These are phyloP conservation scores for Drosophila paulistorum DNA, from an alignment of 1,140 invertebrate species.

Conservation along the genomic window DNA sequence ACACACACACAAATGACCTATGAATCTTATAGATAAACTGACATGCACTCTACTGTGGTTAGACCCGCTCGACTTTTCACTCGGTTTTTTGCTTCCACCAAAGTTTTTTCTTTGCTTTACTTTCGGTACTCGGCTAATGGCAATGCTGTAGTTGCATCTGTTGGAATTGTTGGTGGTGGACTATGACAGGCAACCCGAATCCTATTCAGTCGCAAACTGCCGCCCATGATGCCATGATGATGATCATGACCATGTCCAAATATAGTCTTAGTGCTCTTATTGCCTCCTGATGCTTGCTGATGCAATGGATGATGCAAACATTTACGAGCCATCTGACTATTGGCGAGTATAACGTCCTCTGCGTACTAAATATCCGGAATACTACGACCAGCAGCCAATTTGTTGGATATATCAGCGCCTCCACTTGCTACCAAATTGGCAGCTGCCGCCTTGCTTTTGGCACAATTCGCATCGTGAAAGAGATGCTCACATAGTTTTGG, in stretches of 20 bases:
- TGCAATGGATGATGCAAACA: slow-evolving; percentile 68
- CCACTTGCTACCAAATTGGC: neutral
- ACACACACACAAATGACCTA: slow-evolving; percentile 34
- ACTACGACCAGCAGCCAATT: slow-evolving; percentile 59
- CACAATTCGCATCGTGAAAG: slow-evolving; percentile 79
- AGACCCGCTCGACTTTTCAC: slow-evolving; percentile 16
- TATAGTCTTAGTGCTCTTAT: slow-evolving; percentile 7
- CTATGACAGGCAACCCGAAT: slow-evolving; percentile 74
- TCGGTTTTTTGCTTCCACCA: neutral
- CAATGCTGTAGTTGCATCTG: slow-evolving; percentile 34
- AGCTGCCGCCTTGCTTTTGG: slow-evolving; percentile 69
- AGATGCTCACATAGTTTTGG: slow-evolving; percentile 81
- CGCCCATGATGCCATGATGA: slow-evolving; percentile 31
- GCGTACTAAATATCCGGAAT: slow-evolving; percentile 83
- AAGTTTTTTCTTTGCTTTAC: slow-evolving; percentile 21
- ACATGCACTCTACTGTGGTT: slow-evolving; percentile 41
- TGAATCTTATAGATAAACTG: slow-evolving; percentile 45
- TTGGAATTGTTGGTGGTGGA: slow-evolving; percentile 65
- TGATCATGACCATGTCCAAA: slow-evolving; percentile 15
- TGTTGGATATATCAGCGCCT: slow-evolving; percentile 35
- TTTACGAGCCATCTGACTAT: slow-evolving; percentile 68
- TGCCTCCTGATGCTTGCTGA: slow-evolving; percentile 46
- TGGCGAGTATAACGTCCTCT: slow-evolving; percentile 81
- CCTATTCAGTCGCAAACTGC: slow-evolving; percentile 57
- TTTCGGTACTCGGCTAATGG: slow-evolving; percentile 65